phyloP scores from a whole-genome alignment of 2,888 invertebrate genomes.

The Stratiomys singularior region DNA sequence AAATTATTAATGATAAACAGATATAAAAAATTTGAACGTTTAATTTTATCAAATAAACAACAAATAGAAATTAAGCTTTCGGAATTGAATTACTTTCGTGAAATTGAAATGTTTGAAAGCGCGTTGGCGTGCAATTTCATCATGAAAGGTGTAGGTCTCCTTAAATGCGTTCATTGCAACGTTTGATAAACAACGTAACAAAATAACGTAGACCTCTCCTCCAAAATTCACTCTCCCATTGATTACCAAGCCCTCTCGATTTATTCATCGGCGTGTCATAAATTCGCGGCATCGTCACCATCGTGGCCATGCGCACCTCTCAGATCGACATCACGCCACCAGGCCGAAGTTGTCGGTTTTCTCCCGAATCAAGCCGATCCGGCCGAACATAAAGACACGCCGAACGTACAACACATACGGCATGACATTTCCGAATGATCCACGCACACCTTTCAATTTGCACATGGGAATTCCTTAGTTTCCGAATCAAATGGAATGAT shows the following conservation, averaged over 20 bases:
- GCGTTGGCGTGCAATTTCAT: too few species aligned
- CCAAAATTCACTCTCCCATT: too few species aligned
- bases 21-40: too few species aligned
- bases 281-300: not conserved
- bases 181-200: too few species aligned
- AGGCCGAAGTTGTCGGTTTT: slow-evolving; percentile 18
- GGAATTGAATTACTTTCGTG: too few species aligned
- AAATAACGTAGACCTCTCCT: too few species aligned
- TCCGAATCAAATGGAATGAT: not conserved
- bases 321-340: slow-evolving; percentile 37
- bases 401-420: not conserved
- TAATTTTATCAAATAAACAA: too few species aligned
- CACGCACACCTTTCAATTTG: slow-evolving; percentile 10
- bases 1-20: too few species aligned
- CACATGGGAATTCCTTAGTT: not conserved
- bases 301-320: slow-evolving; percentile 24
- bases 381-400: not conserved
- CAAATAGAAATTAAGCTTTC: too few species aligned
- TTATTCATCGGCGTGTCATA: not conserved
- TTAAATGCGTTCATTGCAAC: too few species aligned
- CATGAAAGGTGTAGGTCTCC: too few species aligned
- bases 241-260: not conserved
- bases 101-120: too few species aligned
- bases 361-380: not conserved
- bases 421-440: not conserved